Evolutionary conservation across 2,888 invertebrate species (phyloP), one percentile per base, ranked within the genome.

Genomic region (Scaptomyza cyrtandrae): DNA sequence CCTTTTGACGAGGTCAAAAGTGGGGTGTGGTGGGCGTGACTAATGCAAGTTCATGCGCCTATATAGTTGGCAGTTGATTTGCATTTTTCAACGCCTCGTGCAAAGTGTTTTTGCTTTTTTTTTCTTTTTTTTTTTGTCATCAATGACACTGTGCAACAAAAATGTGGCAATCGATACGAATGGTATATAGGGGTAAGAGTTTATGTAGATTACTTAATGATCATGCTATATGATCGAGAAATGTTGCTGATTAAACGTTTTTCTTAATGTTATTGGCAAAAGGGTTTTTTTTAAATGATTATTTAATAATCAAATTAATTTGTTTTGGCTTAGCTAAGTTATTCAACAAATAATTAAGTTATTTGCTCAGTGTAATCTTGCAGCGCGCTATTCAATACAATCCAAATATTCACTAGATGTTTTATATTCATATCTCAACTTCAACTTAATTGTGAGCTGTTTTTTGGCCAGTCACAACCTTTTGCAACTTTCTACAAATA

Each of bases 1-100:
- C 54, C 54, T 56, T 55, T 63, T 66, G 65, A 27, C 75, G 66
- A 78, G 78, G 76, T 78, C 78, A 60, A 16, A 33, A 16, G 9
- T 50, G 37, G 43, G 29, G 24, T 29, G 9, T 14, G 39, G 63
- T 65, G 54, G 71, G 77, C 61, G 74, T 76, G 59, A 46, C 59
- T 6, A 35, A 19, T 56, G 53, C 71, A 71, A 71, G 45, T 41
- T 10, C 37, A 52, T 37, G 31, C 16, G n/a, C 14, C 37, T 44
- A 33, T 39, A 37, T 39, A 41, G 48, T 35, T 66, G 55, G 44
- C 67, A 77, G 37, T 54, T 55, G 60, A 77, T 75, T 77, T 75
- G 52, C 63, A 75, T 72, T 58, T 46, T 29, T 59, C 46, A 61
- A 76, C 72, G 77, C 76, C 62, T 71, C 33, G 24, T 6, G 24